These are phyloP conservation scores for Asteroscopus sphinx DNA, from an alignment of 2,888 invertebrate species.

Conservation along the genomic window DNA sequence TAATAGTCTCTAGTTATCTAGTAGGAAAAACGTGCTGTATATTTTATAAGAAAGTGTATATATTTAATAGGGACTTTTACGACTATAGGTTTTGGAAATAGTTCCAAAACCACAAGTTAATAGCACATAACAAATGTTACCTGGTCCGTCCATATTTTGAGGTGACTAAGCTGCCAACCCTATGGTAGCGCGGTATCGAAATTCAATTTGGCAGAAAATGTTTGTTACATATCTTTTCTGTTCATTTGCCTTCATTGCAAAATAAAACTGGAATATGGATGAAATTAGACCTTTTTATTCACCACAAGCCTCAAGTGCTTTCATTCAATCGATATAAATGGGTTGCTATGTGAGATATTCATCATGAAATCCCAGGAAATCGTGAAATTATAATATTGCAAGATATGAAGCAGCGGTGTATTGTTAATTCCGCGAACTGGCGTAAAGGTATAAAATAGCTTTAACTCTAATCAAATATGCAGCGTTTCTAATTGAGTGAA, in stretches of 20 bases:
- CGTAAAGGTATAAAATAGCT: not conserved
- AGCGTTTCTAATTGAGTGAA: too few species aligned
- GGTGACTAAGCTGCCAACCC: slow-evolving; percentile 36
- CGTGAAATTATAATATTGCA: too few species aligned
- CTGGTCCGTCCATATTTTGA: not conserved
- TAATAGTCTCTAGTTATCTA: too few species aligned
- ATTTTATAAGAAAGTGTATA: too few species aligned
- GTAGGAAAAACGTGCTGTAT: too few species aligned
- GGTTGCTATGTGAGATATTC: slow-evolving; percentile 39
- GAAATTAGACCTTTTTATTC: slow-evolving; percentile 57
- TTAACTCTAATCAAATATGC: too few species aligned
- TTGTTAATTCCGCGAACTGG: slow-evolving; percentile 1
- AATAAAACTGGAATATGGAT: slow-evolving; percentile 43
- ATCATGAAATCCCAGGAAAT: slow-evolving; percentile 26
- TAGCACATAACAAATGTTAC: too few species aligned
- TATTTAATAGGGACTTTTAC: too few species aligned
- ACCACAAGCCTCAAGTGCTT: slow-evolving; percentile 36
- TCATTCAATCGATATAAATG: slow-evolving; percentile 48
- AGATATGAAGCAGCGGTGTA: slow-evolving; percentile 1
- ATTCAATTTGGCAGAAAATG: slow-evolving; percentile 54
- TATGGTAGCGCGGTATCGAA: slow-evolving; percentile 35
- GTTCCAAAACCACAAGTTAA: too few species aligned
- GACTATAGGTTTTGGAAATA: too few species aligned
- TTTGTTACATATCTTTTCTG: slow-evolving; percentile 49
- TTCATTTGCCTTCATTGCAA: slow-evolving; percentile 41